These are phyloP conservation scores for Drosophila chauvacae DNA, from an alignment of 1,140 invertebrate genomes.

Conservation along the genomic window DNA sequence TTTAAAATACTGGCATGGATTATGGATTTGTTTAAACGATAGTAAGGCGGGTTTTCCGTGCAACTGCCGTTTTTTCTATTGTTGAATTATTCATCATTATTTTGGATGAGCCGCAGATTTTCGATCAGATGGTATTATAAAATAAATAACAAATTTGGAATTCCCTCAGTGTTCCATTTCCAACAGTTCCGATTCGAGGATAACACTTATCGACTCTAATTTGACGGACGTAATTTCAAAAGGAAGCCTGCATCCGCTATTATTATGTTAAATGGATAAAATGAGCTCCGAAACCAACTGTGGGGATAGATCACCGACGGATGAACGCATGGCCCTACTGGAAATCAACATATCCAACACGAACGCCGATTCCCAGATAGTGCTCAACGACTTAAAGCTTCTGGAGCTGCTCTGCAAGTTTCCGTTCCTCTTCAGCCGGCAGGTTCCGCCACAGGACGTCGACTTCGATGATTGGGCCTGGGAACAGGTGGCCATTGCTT, in stretches of 20 bases:
- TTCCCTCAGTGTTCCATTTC: too few species aligned
- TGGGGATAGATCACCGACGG: neutral
- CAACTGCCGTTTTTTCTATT: too few species aligned
- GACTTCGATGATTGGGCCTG: slow-evolving; percentile 73
- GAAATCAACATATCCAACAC: slow-evolving; percentile 50
- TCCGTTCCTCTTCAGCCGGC: slow-evolving; percentile 55
- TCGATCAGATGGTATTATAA: too few species aligned
- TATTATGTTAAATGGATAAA: neutral
- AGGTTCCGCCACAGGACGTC: slow-evolving; percentile 22
- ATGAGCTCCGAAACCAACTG: slow-evolving; percentile 27
- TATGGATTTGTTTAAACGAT: too few species aligned
- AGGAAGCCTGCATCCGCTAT: neutral
- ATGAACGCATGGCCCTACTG: slow-evolving; percentile 1
- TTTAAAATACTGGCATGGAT: too few species aligned
- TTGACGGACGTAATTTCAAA: neutral
- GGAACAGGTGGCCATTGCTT: slow-evolving; percentile 49
- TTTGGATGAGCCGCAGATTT: too few species aligned
- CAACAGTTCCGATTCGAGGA: too few species aligned
- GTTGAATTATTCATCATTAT: too few species aligned
- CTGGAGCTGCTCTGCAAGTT: slow-evolving; percentile 58
- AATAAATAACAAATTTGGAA: too few species aligned
- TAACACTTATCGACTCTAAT: too few species aligned
- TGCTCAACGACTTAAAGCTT: slow-evolving; percentile 67
- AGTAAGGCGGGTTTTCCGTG: too few species aligned
- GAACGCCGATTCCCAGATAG: slow-evolving; percentile 40